Percentiles rank a stretch among this genome's conserved stretches.
Evolutionary conservation across 1,140 invertebrate genomes (phyloP).

Genomic region (Grapholita molesta): DNA sequence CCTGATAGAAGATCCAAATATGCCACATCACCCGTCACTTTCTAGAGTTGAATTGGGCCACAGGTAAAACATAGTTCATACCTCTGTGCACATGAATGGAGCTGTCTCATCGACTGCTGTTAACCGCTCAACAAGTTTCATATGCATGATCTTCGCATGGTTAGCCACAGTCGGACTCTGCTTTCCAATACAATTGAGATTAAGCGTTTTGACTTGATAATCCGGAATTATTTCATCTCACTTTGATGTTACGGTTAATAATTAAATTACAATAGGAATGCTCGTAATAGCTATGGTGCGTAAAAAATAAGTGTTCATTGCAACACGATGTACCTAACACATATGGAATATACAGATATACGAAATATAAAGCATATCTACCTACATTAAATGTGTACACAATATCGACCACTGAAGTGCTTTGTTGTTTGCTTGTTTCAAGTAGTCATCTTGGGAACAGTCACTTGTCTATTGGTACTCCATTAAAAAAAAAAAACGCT

Average conservation of each 20-base stretch:
- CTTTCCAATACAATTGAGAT: neutral
- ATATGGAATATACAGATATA: too few species aligned
- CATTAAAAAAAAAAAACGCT: too few species aligned
- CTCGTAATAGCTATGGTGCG: neutral
- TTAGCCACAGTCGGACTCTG: neutral
- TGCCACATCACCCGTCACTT: neutral
- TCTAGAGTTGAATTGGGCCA: neutral
- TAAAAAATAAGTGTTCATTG: neutral
- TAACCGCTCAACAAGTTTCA: neutral
- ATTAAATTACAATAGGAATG: neutral
- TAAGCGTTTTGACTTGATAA: slow-evolving; percentile 5
- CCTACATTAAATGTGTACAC: too few species aligned
- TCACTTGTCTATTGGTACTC: too few species aligned
- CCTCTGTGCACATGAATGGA: neutral
- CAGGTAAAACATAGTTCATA: neutral
- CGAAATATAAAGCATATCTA: too few species aligned
- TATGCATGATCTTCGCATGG: neutral
- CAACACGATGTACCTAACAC: neutral
- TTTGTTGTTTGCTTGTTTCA: too few species aligned
- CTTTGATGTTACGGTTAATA: neutral
- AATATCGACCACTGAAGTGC: too few species aligned
- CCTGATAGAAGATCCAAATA: too few species aligned
- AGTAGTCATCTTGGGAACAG: too few species aligned
- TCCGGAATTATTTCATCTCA: slow-evolving; percentile 12
- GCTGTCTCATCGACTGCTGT: neutral